These are phyloP conservation scores for Epinephelus fuscoguttatus DNA, from an alignment of 2,113 vertebrate genomes.

Conservation along the genomic window DNA sequence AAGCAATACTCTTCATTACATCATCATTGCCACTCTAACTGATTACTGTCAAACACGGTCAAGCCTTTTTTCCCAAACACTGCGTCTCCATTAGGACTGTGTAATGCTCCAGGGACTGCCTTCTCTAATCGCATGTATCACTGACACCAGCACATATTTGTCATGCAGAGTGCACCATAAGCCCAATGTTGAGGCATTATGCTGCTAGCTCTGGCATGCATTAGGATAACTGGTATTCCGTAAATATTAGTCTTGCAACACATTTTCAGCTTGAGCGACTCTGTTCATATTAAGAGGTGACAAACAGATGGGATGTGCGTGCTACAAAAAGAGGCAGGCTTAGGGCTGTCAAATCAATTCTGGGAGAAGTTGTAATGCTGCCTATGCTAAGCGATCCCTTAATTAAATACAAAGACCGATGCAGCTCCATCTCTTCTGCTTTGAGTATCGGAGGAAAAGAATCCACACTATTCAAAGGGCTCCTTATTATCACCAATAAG, in stretches of 20 bases:
- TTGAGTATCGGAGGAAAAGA: slow-evolving; percentile 34
- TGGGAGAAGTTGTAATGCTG: slow-evolving; percentile 57
- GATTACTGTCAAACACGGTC: slow-evolving; percentile 63
- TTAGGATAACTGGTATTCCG: slow-evolving; percentile 70
- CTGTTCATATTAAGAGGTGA: slow-evolving; percentile 73
- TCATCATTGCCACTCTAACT: slow-evolving; percentile 64
- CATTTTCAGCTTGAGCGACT: slow-evolving; percentile 76
- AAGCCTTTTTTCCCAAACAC: slow-evolving; percentile 17
- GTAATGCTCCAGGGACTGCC: slow-evolving; percentile 38
- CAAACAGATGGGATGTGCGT: slow-evolving; percentile 67
- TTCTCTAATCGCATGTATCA: slow-evolving; percentile 64
- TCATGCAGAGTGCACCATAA: slow-evolving; percentile 62
- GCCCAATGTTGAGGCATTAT: slow-evolving; percentile 55
- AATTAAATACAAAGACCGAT: slow-evolving; percentile 60
- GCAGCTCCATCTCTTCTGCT: slow-evolving; percentile 33
- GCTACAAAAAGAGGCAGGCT: slow-evolving; percentile 56
- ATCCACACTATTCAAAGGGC: slow-evolving; percentile 34
- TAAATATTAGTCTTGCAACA: slow-evolving; percentile 77
- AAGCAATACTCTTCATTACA: slow-evolving; percentile 50
- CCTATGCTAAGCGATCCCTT: slow-evolving; percentile 60
- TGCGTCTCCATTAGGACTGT: slow-evolving; percentile 58
- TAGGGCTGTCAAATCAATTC: slow-evolving; percentile 67
- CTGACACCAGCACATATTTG: slow-evolving; percentile 50
- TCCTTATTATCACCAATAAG: slow-evolving; percentile 50
- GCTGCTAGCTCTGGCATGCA: slow-evolving; percentile 51